Percentiles rank a stretch among this genome's conserved stretches.
Evolutionary conservation across 1,140 invertebrate species (phyloP).

Genomic region (Phthorimaea operculella): DNA sequence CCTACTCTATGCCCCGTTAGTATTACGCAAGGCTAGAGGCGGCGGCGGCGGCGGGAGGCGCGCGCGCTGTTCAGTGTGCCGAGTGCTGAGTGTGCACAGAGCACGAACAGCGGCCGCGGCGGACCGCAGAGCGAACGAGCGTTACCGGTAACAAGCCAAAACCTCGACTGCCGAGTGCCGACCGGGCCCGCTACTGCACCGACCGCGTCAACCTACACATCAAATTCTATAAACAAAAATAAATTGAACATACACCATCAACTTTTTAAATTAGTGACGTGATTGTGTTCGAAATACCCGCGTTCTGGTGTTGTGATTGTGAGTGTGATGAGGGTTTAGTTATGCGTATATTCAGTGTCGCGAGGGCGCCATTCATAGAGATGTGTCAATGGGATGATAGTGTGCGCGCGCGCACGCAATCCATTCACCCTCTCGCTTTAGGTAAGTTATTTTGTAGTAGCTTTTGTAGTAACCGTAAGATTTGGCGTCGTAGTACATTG

Average conservation of each 20-base stretch:
- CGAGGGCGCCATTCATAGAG: slow-evolving; percentile 31
- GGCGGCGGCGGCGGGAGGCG: slow-evolving; percentile 10
- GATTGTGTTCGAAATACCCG: neutral
- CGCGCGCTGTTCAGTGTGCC: no score
- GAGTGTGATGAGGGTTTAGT: neutral
- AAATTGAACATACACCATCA: neutral
- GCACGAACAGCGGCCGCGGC: slow-evolving; percentile 24
- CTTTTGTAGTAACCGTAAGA: no score
- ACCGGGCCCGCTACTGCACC: neutral
- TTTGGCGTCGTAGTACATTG: no score
- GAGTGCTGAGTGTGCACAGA: no score
- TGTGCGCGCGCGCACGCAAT: slow-evolving; percentile 25
- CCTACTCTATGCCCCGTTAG: slow-evolving; percentile 58
- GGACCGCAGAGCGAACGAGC: neutral
- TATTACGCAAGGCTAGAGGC: slow-evolving; percentile 50
- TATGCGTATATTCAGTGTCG: neutral
- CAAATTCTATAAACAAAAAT: neutral
- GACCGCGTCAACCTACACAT: no score
- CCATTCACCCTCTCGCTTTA: slow-evolving; percentile 35
- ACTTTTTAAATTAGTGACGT: neutral
- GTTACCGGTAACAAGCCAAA: no score
- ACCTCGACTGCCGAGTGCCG: neutral
- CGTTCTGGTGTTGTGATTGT: neutral
- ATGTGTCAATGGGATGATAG: slow-evolving; percentile 49
- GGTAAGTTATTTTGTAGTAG: slow-evolving; percentile 32